Percentiles rank a stretch among this genome's conserved stretches.
Evolutionary conservation across 2,113 vertebrate species (phyloP).

Genomic region (Cricetomys ansorgei): DNA sequence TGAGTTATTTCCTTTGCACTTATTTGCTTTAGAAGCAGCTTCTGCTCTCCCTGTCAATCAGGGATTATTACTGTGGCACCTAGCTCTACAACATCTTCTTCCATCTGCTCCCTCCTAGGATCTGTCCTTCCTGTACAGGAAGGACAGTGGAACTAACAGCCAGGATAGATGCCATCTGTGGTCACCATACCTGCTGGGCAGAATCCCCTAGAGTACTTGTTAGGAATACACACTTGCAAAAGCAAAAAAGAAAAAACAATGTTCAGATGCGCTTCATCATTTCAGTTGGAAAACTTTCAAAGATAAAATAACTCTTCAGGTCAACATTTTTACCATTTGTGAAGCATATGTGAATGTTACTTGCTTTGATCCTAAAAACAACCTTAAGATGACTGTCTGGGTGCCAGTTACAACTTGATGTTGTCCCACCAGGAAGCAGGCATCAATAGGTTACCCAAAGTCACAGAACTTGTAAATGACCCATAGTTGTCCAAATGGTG

Average conservation of each 20-base stretch:
- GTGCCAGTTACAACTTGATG: not conserved
- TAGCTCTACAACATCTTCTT: accelerated
- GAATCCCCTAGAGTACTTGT: not conserved
- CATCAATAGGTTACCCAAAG: not conserved
- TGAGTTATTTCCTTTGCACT: not conserved
- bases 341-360: not conserved
- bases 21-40: not conserved
- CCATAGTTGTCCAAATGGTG: not conserved
- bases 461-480: not conserved
- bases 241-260: not conserved
- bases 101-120: not conserved
- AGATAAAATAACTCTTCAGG: slow-evolving; percentile 20
- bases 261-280: not conserved
- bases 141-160: not conserved
- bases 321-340: not conserved
- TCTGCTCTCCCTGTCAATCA: not conserved
- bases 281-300: slow-evolving; percentile 30
- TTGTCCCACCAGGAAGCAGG: not conserved
- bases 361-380: not conserved
- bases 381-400: not conserved
- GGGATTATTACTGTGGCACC: too few relatives aligned
- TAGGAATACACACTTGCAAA: slow-evolving; percentile 10
- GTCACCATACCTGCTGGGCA: not conserved
- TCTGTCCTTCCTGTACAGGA: not conserved
- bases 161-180: not conserved